Evolutionary conservation across 2,113 vertebrate species (phyloP).

Genomic region (Psammodynastes pulverulentus): DNA sequence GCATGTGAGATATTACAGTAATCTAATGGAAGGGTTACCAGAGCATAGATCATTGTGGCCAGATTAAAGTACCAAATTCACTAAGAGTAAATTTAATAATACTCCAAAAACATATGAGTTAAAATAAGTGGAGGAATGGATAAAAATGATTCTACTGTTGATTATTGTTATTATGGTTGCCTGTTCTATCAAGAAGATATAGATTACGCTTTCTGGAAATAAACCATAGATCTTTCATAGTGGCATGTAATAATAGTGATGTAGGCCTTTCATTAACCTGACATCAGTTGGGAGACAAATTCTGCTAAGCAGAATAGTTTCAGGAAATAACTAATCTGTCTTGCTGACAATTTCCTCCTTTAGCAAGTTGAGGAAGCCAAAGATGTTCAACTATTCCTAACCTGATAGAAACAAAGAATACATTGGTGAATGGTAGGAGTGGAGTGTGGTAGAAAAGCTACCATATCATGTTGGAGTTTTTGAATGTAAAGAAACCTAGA

Average conservation of each 20-base stretch:
- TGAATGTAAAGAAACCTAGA: background rate
- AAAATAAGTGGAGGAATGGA: background rate
- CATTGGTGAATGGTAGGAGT: background rate
- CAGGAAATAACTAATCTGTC: background rate
- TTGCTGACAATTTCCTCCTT: background rate
- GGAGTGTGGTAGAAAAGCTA: background rate
- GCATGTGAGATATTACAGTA: background rate
- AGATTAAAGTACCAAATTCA: background rate
- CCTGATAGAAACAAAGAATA: background rate
- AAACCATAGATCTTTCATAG: background rate
- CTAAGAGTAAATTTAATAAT: background rate
- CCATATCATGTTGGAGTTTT: background rate
- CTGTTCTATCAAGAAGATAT: background rate
- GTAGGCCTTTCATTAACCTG: background rate
- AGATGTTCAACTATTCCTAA: background rate
- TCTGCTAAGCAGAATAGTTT: background rate
- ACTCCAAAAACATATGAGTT: background rate
- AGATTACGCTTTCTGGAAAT: background rate
- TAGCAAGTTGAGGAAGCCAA: background rate
- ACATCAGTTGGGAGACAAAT: background rate
- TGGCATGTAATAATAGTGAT: background rate
- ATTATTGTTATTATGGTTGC: background rate
- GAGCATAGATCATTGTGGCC: background rate
- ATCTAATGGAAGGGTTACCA: background rate
- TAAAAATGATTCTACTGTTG: background rate